Evolutionary conservation across 2,113 vertebrate species (phyloP), one percentile per base, ranked within the genome.

Genomic region (Corythoichthys haematopterus): DNA sequence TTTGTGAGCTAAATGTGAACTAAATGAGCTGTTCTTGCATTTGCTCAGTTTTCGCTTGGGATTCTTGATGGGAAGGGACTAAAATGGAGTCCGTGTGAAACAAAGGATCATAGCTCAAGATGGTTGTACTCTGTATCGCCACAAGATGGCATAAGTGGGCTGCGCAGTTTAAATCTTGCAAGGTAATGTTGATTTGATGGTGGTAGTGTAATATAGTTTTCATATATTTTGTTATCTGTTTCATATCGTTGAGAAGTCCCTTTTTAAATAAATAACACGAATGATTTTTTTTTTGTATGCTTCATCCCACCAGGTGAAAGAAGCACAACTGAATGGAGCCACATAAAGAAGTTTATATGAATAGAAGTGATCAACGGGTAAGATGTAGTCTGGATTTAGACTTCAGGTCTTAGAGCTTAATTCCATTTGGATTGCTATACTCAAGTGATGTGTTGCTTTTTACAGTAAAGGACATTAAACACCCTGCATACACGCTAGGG

Each of bases 301-400:
- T 94, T 96, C 81, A 96, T 95, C 91, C 93, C 90, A 95, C 93
- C 93, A 95, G 95, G 94, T 92, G 85, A 94, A 95, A 95, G 48
- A 93, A 94, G 93, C 92, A 93, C 93, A 45, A 61, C 93, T 82
- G 92, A 93, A 92, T 51, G n/a, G 91, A 91, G 89, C 93, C 93
- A 82, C 93, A 93, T 94, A 89, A 9, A 84, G 84, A 78, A 78
- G 70, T 84, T 93, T 92, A 91, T 87, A 92, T 88, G 90, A 90
- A 88, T 92, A 91, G 92, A 90, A 91, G 90, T 88, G 90, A 93
- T 87, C 88, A 84, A 66, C 92, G 91, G 95, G 95, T 97, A 96
- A 96, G 95, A 81, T 62, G 57, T 59, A 15, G 15, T 9, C 3
- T 59, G 16, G 50, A 52, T n/a, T 59, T 38, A 40, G 13, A 15